Evolutionary conservation across 1,140 invertebrate species (phyloP), one percentile per base, ranked within the genome.

Genomic region (Drosophila obscura): DNA sequence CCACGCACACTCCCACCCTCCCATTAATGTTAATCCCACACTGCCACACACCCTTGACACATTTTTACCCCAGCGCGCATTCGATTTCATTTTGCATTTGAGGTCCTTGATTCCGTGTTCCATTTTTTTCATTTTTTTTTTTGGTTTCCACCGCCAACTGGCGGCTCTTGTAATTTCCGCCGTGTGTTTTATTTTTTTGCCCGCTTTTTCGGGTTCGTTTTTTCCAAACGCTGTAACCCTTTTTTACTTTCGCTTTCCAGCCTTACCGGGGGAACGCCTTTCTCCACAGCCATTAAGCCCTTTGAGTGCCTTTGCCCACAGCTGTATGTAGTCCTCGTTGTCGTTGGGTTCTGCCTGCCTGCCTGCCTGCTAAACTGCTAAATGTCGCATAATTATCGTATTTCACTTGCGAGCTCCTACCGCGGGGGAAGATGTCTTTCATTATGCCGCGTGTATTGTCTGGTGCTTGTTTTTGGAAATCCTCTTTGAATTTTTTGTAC

Each of bases 351-450:
- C 62, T 19, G 19, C 22, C 22, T 55, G 72, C 56, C 71, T 9
- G 0, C 31, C 35, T 11, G 67, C 81, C 73, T 85, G 83, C 83
- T 88, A 82, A 88, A 82, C 81, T 85, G 82, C 83, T 71, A 88
- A 87, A 87, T 87, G 83, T 87, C 72, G 82, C 82, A 87, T 87
- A 87, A 87, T 87, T 87, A 87, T 87, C 82, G 82, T 87, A 87
- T 88, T 87, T 87, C 73, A 82, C 66, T 71, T 75, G 61, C 19
- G 35, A 64, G 48, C 52, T 74, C 64, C 64, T 64, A 60, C 44
- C 31, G 2, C n/a, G 35, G 44, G 16, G 44, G 26, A 39, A 26
- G 61, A 72, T 66, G 65, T 65, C 77, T 78, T 74, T 82, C 82
- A 87, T 85, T 77, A 85, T 82, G 64, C 52, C 74, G 78, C 1